phyloP scores from a whole-genome alignment of 2,113 vertebrate genomes.

The Scomber scombrus region DNA sequence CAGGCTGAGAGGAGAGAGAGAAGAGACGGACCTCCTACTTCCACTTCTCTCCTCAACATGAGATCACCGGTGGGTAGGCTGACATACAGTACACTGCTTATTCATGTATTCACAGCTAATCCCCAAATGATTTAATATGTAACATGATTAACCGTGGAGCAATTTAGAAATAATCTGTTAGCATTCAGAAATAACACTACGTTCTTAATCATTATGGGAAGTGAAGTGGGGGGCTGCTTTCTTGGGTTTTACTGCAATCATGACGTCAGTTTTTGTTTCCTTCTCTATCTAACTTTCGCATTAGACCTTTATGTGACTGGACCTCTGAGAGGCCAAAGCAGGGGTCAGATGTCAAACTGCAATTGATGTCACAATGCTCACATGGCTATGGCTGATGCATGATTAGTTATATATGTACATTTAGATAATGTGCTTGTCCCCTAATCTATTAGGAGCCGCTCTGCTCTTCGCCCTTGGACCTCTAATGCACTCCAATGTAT shows the following conservation, averaged over 20 bases:
- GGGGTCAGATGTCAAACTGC: constrained; percentile 83
- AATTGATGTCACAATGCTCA: constrained; percentile 79
- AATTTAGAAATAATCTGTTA: constrained; percentile 80
- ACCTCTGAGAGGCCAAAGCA: constrained; percentile 59
- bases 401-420: constrained; percentile 86
- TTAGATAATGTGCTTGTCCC: constrained; percentile 86
- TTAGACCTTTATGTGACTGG: constrained; percentile 47
- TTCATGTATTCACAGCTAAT: constrained; percentile 74
- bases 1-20: constrained; percentile 2
- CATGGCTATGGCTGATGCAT: constrained; percentile 70
- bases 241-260: constrained; percentile 20
- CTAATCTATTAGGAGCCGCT: constrained; percentile 82
- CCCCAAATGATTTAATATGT: constrained; percentile 73
- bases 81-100: constrained; percentile 54
- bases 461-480: constrained; percentile 72
- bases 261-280: constrained; percentile 52
- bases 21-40: not conserved
- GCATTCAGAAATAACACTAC: constrained; percentile 69
- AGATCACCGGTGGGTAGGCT: constrained; percentile 46
- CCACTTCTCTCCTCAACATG: constrained; percentile 34
- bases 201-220: constrained; percentile 52
- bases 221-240: constrained; percentile 1
- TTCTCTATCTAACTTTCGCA: constrained; percentile 1
- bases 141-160: constrained; percentile 78
- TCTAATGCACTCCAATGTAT: constrained; percentile 88